These are phyloP conservation scores for Chionomys nivalis DNA, from an alignment of 2,113 vertebrate species.

Conservation along the genomic window DNA sequence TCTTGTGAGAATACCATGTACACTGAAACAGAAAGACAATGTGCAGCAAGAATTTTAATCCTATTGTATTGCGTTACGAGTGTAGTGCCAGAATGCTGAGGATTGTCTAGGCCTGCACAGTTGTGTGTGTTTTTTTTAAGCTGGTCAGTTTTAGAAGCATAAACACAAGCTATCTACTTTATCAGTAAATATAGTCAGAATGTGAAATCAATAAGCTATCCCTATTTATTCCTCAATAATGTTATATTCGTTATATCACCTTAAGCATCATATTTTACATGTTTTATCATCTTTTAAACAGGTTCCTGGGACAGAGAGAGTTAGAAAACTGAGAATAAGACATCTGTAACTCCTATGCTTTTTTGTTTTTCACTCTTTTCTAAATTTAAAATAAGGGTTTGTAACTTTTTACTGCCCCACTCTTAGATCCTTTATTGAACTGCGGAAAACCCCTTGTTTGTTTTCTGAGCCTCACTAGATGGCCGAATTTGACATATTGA, in stretches of 20 bases:
- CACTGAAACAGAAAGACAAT: conserved; percentile 75
- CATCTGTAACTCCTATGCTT: conserved; percentile 88
- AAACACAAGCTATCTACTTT: conserved; percentile 79
- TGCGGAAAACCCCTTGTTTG: conserved; percentile 88
- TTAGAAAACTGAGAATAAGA: conserved; percentile 90
- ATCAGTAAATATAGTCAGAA: conserved; percentile 81
- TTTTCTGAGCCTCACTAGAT: conserved; percentile 86
- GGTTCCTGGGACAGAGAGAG: conserved; percentile 89
- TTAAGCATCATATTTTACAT: conserved; percentile 83
- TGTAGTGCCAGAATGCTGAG: conserved; percentile 84
- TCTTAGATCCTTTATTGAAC: conserved; percentile 88
- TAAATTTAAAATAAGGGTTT: conserved; percentile 86
- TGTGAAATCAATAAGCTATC: conserved; percentile 81
- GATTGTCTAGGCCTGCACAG: conserved; percentile 79
- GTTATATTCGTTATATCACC: conserved; percentile 76
- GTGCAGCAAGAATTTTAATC: conserved; percentile 82
- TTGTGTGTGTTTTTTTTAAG: background rate
- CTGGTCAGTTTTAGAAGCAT: conserved; percentile 81
- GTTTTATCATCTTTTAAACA: conserved; percentile 89
- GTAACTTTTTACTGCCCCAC: conserved; percentile 85
- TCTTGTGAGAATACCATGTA: conserved; percentile 70
- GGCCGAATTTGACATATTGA: conserved; percentile 87
- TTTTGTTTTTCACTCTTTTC: conserved; percentile 87
- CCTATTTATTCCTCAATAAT: conserved; percentile 70
- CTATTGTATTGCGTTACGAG: conserved; percentile 81